A percentile compares a stretch with the other conserved stretches of the same genome.
Evolutionary conservation across 2,888 invertebrate species (phyloP).

Genomic region (Sinohyriopsis cumingii): DNA sequence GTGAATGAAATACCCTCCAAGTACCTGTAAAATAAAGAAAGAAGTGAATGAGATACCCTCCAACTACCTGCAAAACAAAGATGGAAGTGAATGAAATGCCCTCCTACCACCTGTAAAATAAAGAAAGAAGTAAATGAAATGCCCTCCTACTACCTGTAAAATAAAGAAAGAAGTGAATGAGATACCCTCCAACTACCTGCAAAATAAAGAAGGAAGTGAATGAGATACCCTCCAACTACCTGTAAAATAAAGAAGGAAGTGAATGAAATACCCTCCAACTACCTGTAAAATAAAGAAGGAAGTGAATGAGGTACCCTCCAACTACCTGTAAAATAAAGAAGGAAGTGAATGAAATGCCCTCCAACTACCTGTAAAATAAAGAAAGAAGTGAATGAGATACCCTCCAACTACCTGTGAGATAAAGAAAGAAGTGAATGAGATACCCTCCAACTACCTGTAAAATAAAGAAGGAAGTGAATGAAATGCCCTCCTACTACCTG

Average conservation of each 20-base stretch:
- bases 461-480: no score
- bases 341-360: no score
- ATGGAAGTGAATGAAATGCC: no score
- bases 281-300: no score
- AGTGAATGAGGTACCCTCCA: conserved; percentile 75
- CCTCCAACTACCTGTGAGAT: conserved; percentile 18
- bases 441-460: conserved; percentile 21
- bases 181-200: no score
- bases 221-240: conserved; percentile 60
- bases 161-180: conserved; percentile 44
- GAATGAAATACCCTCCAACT: no score
- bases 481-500: no score
- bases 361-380: no score
- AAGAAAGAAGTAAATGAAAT: conserved; percentile 80
- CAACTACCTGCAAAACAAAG: conserved; percentile 49
- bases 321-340: conserved; percentile 49
- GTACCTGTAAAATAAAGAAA: no score
- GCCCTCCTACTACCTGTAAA: conserved; percentile 20
- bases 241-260: conserved; percentile 45
- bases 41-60: conserved; percentile 77
- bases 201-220: conserved; percentile 84
- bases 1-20: no score
- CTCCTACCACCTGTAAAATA: no score
- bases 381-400: conserved; percentile 79
- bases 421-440: conserved; percentile 43